A percentile compares a stretch with the other conserved stretches of the same genome.
Conservation (phyloP, 2,113 vertebrate genomes). For the Chamaetylas fuelleborni region DNA sequence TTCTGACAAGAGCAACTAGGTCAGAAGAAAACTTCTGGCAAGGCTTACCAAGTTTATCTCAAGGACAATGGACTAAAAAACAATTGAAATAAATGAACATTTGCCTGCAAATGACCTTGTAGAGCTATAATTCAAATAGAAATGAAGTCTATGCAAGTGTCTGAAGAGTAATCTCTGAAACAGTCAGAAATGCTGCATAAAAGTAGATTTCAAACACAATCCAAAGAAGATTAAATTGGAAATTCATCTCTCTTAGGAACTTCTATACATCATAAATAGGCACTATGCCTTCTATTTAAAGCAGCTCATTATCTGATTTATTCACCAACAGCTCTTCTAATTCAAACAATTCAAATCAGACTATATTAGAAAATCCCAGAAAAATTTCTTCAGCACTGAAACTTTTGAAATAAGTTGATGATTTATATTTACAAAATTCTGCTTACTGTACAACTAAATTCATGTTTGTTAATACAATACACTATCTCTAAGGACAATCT, state of each 20-base stretch:
- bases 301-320: slow-evolving; percentile 43
- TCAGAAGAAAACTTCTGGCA: background rate
- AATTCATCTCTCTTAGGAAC: slow-evolving; percentile 1
- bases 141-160: background rate
- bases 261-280: slow-evolving; percentile 13
- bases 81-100: background rate
- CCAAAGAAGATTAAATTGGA: slow-evolving; percentile 40
- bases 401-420: slow-evolving; percentile 5
- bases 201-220: slow-evolving; percentile 32
- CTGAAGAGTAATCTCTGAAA: background rate
- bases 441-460: background rate
- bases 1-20: background rate
- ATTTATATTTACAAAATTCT: slow-evolving; percentile 25
- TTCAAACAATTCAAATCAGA: slow-evolving; percentile 1
- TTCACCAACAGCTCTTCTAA: slow-evolving; percentile 8
- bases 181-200: background rate
- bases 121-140: background rate
- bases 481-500: background rate
- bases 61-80: background rate
- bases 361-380: slow-evolving; percentile 11
- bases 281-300: slow-evolving; percentile 22
- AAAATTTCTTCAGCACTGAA: background rate
- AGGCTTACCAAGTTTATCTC: background rate
- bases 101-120: background rate
- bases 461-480: background rate